Evolutionary conservation across 2,113 vertebrate species (phyloP), one percentile per base, ranked within the genome.

Genomic region (Marmota monax): DNA sequence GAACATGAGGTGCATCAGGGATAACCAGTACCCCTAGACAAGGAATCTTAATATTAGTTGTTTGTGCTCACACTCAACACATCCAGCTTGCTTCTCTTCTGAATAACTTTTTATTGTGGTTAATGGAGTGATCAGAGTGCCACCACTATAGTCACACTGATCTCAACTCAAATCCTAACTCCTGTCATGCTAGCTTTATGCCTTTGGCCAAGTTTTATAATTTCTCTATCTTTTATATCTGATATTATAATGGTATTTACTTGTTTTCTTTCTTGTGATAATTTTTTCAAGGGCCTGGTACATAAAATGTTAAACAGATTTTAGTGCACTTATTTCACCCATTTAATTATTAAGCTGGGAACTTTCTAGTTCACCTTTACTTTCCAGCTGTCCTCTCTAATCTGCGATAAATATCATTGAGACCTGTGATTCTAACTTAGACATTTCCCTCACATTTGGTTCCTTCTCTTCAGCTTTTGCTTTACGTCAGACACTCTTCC

Each of bases 281-380:
- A 87, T 94, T 90, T 61, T 63, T 10, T 87, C 87, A 94, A 84
- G 27, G 88, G 37, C 4, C 74, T 70, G 17, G 1, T 63, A 70
- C 23, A 10, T 69, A 78, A 58, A 91, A 53, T 58, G 74, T 27
- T 65, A 67, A 95, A 87, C 42, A 97, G 29, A 78, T 73, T 34
- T 89, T 78, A 90, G 51, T 78, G 63, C 63, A 58, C 22, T 29
- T n/a, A 11, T 22, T 58, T 63, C 12, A 53, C 39, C 70, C 39
- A 42, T 88, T 91, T 80, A 79, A 53, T 94, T 89, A 23, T 87
- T 70, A 94, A 72, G 23, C 69, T 10, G 65, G 92, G 45, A 87
- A 2, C 29, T 92, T 76, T 78, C 8, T 85, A 67, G 61, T 34
- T 25, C 53, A 51, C 90, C 4, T 73, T 93, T 25, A 48, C 48